phyloP scores from a whole-genome alignment of 2,797 vertebrate species.

The Chaunax sp. region DNA sequence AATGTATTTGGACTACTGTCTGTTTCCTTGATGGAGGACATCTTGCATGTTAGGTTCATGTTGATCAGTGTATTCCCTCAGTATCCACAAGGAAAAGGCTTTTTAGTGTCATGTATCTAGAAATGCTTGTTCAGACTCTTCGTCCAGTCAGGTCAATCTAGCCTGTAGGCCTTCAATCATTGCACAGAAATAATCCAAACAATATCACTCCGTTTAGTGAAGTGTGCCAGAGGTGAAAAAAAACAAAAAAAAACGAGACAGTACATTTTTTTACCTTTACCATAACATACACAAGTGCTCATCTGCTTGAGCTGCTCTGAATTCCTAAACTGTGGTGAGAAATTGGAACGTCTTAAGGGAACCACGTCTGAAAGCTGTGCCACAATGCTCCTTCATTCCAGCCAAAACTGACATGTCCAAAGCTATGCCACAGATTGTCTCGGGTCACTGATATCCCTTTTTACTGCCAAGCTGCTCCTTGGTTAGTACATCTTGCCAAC shows the following conservation, averaged over 20 bases:
- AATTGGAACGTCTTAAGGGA: slow-evolving; percentile 7
- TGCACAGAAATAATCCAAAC: slow-evolving; percentile 31
- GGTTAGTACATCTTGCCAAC: slow-evolving; percentile 23
- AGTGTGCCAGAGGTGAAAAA: slow-evolving; percentile 21
- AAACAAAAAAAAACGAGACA: background rate
- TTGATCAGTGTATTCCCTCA: background rate
- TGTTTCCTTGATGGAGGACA: background rate
- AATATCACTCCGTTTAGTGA: slow-evolving; percentile 2
- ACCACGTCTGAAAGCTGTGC: slow-evolving; percentile 13
- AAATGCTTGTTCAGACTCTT: slow-evolving; percentile 20
- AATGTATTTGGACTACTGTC: too few species aligned
- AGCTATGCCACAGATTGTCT: background rate
- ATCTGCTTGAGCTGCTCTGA: slow-evolving; percentile 8
- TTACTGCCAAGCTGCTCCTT: slow-evolving; percentile 3
- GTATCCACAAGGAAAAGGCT: background rate
- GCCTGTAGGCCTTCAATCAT: slow-evolving; percentile 19
- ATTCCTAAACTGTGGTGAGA: slow-evolving; percentile 26
- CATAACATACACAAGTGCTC: too few species aligned
- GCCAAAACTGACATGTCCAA: slow-evolving; percentile 30
- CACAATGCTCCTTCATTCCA: slow-evolving; percentile 24
- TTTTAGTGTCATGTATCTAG: slow-evolving; percentile 31
- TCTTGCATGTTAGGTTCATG: slow-evolving; percentile 17
- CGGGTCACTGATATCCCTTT: slow-evolving; percentile 10
- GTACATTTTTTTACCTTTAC: slow-evolving; percentile 10
- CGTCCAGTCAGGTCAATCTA: background rate